Evolutionary conservation across 2,113 vertebrate species (phyloP), one percentile per base, ranked within the genome.

Genomic region (Phainopepla nitens): DNA sequence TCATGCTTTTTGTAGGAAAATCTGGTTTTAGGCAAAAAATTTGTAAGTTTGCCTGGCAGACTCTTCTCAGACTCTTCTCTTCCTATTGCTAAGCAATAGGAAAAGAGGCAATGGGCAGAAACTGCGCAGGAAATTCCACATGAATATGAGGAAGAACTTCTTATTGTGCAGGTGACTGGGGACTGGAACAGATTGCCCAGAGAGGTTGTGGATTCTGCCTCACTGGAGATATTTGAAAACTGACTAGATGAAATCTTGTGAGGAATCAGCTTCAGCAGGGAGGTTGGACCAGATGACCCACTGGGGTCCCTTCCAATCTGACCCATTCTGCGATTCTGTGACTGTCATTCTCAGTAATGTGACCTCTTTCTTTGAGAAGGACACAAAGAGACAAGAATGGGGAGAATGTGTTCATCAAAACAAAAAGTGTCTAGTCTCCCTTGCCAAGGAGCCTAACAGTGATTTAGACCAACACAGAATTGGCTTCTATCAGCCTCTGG

Each of bases 161-260:
- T 60, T 41, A 15, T 9, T 41, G 15, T 61, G 47, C 0, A 0
- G 39, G 17, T 76, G 49, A 49, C 41, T 2, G 0, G 8, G 10
- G 44, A n/a, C 15, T n/a, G 29, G 24, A 35, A 39, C 23, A 53
- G 45, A 21, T 7, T 51, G 19, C 23, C 33, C 45, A 56, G 25
- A 83, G 35, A 33, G 8, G 25, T 3, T 42, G 18, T 69, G 62
- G 56, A 36, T 2, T 56, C 35, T 77, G 42, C 29, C 35, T 77
- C 9, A 16, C 31, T 49, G 31, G 79, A 62, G 49, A 36, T 42
- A 49, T 9, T 28, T 56, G 25, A 77, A n/a, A 83, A 28, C 25
- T 56, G 54, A 35, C 47, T 33, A 28, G 21, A 28, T 13, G 15
- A 35, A 54, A 49, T 53, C 45, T 44, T 44, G 45, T 47, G 35